Percentiles rank a stretch among this genome's conserved stretches.
Conservation (phyloP, 2,888 invertebrate species). For the Imbricaverruca yamaguchii region DNA sequence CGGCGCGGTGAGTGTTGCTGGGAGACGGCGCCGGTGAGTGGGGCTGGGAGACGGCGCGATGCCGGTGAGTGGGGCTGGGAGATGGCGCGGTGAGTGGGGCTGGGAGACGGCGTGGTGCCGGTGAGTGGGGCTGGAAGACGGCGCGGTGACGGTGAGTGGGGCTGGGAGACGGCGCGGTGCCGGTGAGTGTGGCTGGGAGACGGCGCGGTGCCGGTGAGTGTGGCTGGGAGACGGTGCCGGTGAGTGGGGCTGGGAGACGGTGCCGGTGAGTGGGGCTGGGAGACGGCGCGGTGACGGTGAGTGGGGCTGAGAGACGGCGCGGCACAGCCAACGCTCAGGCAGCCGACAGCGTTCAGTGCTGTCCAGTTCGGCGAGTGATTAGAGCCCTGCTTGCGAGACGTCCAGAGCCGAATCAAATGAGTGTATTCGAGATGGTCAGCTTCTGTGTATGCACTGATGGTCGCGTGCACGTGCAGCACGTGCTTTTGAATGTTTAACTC, state of each 20-base stretch:
- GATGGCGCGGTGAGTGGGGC: no score
- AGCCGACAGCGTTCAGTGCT: no score
- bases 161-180: conserved; percentile 48
- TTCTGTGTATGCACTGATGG: no score
- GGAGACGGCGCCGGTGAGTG: conserved; percentile 54
- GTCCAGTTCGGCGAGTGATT: no score
- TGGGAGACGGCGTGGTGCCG: conserved; percentile 57
- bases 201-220: conserved; percentile 54
- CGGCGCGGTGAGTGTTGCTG: no score
- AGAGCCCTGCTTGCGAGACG: no score
- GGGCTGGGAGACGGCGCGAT: conserved; percentile 47
- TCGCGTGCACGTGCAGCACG: no score
- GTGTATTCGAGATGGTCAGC: no score
- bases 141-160: conserved; percentile 52
- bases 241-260: conserved; percentile 43
- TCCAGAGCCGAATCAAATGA: no score
- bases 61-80: conserved; percentile 46
- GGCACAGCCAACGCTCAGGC: no score
- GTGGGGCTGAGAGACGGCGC: no score
- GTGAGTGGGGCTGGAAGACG: conserved; percentile 59
- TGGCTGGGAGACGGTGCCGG: conserved; percentile 46
- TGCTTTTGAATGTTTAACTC: no score
- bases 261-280: conserved; percentile 48
- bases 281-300: conserved; percentile 54
- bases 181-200: conserved; percentile 45